Percentiles rank a stretch among this genome's conserved stretches.
Evolutionary conservation across 2,113 vertebrate species (phyloP).

Genomic region (Lasiurus borealis): DNA sequence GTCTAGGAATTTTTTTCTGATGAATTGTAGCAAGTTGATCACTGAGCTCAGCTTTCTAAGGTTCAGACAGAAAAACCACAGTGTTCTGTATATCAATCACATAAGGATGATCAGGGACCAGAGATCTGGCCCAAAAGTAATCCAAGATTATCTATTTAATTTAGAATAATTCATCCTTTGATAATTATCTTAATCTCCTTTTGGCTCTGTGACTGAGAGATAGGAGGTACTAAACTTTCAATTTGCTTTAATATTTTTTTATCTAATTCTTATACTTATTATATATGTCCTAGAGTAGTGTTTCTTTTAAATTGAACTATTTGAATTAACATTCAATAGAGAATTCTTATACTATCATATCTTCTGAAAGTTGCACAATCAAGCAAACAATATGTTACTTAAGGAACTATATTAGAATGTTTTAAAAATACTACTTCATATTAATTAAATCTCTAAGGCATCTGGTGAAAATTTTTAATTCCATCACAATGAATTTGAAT

Average conservation of each 20-base stretch:
- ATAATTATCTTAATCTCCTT: slow-evolving; percentile 19
- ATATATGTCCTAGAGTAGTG: not conserved
- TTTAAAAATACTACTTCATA: slow-evolving; percentile 35
- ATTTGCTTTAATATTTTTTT: slow-evolving; percentile 18
- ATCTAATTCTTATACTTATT: not conserved
- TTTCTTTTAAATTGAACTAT: not conserved
- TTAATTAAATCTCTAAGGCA: not conserved
- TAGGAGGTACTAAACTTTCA: not conserved
- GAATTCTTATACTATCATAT: not conserved
- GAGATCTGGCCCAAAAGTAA: not conserved
- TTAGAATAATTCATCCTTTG: not conserved
- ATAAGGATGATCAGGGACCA: not conserved
- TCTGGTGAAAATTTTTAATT: not conserved
- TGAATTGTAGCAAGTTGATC: not conserved
- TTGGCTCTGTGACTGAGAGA: slow-evolving; percentile 3
- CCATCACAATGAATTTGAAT: slow-evolving; percentile 16
- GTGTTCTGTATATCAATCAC: not conserved
- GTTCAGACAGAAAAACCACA: not conserved
- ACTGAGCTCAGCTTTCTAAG: not conserved
- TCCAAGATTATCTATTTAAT: not conserved
- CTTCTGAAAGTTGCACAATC: slow-evolving; percentile 10
- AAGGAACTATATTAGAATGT: not conserved
- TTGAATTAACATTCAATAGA: not conserved
- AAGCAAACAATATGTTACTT: not conserved
- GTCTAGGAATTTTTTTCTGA: not conserved